Evolutionary conservation across 2,797 vertebrate species (phyloP).

Genomic region (Sphenodon punctatus): DNA sequence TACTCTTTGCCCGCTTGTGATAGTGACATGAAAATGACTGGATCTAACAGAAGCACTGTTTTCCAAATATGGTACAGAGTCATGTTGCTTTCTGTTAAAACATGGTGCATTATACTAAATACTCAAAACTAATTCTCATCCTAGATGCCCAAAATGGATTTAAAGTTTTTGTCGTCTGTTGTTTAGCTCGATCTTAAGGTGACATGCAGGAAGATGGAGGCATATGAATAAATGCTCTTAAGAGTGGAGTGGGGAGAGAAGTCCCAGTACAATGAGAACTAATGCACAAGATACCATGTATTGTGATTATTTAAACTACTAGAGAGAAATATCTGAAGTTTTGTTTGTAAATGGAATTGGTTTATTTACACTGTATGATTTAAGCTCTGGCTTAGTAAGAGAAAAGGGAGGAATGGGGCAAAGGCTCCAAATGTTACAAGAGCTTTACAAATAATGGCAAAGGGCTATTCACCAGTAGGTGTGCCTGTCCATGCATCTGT

Average conservation of each 20-base stretch:
- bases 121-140: neutral
- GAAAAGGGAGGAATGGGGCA: neutral
- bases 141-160: neutral
- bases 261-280: neutral
- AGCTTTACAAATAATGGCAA: neutral
- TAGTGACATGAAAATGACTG: neutral
- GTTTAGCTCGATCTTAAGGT: neutral
- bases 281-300: neutral
- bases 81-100: neutral
- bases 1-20: neutral
- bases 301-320: neutral
- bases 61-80: neutral
- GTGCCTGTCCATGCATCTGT: too few relatives aligned
- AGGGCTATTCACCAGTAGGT: too few relatives aligned
- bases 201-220: neutral
- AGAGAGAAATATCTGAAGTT: constrained; percentile 17
- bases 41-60: neutral
- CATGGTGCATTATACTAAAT: neutral
- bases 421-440: neutral
- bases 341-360: neutral
- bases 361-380: constrained; percentile 17
- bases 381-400: too few relatives aligned
- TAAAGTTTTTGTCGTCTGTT: neutral
- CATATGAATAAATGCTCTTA: neutral
- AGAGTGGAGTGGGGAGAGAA: neutral